Percentiles rank a stretch among this genome's conserved stretches.
Conservation (phyloP, 2,797 vertebrate genomes). For the Macropodus opercularis region DNA sequence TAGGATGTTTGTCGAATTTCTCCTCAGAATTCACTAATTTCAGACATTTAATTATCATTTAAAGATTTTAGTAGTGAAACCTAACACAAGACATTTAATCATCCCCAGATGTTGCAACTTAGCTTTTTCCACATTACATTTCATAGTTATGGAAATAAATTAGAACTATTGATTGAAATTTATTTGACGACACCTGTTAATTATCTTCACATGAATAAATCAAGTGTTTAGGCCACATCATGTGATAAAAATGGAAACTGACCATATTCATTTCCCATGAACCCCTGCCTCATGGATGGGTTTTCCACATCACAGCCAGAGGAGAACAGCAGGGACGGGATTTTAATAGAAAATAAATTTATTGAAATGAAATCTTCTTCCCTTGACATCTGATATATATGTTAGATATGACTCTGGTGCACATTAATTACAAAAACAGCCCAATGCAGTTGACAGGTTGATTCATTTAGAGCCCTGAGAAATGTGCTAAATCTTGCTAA, state of each 20-base stretch:
- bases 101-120: no score
- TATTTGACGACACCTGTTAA: background rate
- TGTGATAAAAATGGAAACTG: background rate
- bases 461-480: constrained; percentile 66
- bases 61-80: constrained; percentile 1
- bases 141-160: background rate
- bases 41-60: constrained; percentile 18
- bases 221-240: background rate
- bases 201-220: background rate
- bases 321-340: constrained; percentile 16
- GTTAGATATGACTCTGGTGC: constrained; percentile 19
- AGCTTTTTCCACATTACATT: background rate
- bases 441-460: constrained; percentile 58
- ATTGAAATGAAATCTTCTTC: constrained; percentile 25
- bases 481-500: constrained; percentile 61
- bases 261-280: constrained; percentile 5
- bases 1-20: constrained; percentile 12
- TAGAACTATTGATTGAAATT: background rate
- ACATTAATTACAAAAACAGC: constrained; percentile 62
- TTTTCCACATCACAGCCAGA: constrained; percentile 13
- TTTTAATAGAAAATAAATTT: constrained; percentile 17
- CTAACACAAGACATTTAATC: constrained; percentile 1
- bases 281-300: constrained; percentile 14
- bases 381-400: constrained; percentile 32
- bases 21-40: constrained; percentile 10